Conservation (phyloP, 2,888 invertebrate genomes). For the Tipula vernalis region DNA sequence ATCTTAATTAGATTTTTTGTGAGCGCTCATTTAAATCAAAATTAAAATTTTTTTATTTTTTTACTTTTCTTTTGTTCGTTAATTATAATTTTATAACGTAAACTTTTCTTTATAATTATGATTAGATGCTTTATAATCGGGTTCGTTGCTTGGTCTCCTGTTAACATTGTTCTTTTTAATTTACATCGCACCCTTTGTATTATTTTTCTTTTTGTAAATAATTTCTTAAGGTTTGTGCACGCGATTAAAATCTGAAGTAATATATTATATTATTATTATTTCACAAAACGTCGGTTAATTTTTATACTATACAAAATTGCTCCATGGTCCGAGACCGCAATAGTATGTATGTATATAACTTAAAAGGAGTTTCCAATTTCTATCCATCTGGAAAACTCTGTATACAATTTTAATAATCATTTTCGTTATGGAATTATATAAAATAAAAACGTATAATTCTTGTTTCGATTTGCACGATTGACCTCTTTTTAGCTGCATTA, state of each 20-base stretch:
- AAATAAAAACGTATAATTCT: neutral
- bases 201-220: neutral
- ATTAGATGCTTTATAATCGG: neutral
- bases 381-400: neutral
- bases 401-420: neutral
- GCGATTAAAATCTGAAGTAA: neutral
- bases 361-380: neutral
- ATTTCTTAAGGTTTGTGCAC: neutral
- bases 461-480: neutral
- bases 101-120: neutral
- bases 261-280: neutral
- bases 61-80: neutral
- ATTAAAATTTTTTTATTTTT: neutral
- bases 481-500: neutral
- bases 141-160: neutral
- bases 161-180: neutral
- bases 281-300: neutral
- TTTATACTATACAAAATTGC: neutral
- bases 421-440: neutral
- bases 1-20: neutral
- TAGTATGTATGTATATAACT: neutral
- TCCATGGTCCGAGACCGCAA: neutral
- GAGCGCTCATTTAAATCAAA: neutral
- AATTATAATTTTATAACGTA: neutral
- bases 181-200: neutral